phyloP scores from a whole-genome alignment of 2,113 vertebrate genomes.

The Tragulus kanchil region DNA sequence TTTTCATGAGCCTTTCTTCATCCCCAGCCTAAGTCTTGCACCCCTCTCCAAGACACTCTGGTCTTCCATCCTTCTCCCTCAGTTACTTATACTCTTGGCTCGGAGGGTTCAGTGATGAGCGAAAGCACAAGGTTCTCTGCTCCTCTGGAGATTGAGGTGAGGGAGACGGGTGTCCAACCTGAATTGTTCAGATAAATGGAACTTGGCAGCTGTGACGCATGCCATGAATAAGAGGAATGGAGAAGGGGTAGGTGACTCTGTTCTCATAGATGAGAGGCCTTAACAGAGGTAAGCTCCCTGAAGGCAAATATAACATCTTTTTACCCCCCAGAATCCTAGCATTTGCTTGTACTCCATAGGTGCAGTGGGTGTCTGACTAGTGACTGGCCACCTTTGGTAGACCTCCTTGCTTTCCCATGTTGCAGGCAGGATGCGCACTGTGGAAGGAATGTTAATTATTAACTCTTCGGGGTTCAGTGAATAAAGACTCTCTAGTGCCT shows the following conservation, averaged over 20 bases:
- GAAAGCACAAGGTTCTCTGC: not conserved
- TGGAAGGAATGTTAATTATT: slow-evolving; percentile 29
- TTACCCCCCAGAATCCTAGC: not conserved
- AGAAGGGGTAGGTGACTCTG: not conserved
- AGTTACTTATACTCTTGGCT: not conserved
- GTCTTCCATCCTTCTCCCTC: not conserved
- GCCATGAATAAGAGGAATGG: not conserved
- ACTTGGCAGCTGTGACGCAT: accelerated
- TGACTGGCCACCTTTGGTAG: not conserved
- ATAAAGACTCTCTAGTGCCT: not conserved
- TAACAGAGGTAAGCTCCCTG: not conserved
- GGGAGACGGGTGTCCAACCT: not conserved
- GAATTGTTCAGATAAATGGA: not conserved
- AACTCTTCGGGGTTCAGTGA: slow-evolving; percentile 9
- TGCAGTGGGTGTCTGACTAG: not conserved
- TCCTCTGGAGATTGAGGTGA: not conserved
- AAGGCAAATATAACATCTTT: not conserved
- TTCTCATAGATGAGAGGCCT: not conserved
- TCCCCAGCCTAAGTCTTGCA: not conserved
- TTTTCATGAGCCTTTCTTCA: not conserved
- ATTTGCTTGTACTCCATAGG: too few species aligned
- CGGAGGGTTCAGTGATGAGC: not conserved
- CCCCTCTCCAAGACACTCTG: too few species aligned
- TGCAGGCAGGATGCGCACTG: not conserved
- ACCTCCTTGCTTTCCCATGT: not conserved